phyloP scores from a whole-genome alignment of 1,140 invertebrate species.

The Metaphire vulgaris region DNA sequence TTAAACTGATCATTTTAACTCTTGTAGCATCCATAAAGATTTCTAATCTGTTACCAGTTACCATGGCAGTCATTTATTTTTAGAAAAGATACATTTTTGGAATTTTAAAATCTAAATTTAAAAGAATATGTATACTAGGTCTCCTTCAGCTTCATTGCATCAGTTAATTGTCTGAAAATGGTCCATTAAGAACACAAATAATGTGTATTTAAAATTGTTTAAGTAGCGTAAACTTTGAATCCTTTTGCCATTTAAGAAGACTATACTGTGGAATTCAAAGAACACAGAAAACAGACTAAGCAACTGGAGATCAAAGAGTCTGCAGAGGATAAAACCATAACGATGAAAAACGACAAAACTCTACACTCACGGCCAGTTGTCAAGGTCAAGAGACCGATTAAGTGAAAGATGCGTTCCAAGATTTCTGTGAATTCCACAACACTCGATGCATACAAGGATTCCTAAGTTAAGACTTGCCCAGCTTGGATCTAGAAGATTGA shows the following conservation, averaged over 20 bases:
- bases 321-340: not conserved
- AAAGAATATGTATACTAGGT: no score
- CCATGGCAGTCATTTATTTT: no score
- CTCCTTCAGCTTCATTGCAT: no score
- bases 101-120: no score
- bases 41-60: no score
- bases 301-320: not conserved
- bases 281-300: not conserved
- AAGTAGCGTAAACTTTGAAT: not conserved
- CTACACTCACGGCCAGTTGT: slow-evolving; percentile 97
- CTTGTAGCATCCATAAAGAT: no score
- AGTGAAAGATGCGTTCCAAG: slow-evolving; percentile 92
- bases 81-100: no score
- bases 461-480: slow-evolving; percentile 97
- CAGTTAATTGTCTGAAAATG: no score
- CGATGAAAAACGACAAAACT: not conserved
- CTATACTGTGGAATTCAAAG: not conserved
- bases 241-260: not conserved
- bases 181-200: slow-evolving; percentile 96
- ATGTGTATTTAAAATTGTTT: slow-evolving; percentile 67
- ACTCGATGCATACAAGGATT: slow-evolving; percentile 93
- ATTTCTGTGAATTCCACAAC: slow-evolving; percentile 95
- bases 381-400: slow-evolving; percentile 86
- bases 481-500: slow-evolving; percentile 82
- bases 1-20: no score